Evolutionary conservation across 2,113 vertebrate genomes (phyloP), one percentile per base, ranked within the genome.

Genomic region (Pagrus major): DNA sequence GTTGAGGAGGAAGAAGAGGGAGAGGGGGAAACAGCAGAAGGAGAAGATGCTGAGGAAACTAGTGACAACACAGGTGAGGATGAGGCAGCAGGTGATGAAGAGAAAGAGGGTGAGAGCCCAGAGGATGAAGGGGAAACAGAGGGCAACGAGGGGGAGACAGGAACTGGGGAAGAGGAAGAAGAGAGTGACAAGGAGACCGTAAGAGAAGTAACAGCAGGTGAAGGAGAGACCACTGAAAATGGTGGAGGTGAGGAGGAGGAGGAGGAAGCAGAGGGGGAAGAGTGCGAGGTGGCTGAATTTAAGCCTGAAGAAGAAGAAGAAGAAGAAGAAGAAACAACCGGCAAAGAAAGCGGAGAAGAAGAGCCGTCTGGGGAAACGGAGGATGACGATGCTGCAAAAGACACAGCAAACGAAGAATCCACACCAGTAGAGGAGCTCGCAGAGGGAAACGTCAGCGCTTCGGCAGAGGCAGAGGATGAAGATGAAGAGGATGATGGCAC

Each of bases 111-210:
- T 4, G 66, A 63, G 55, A 69, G 16, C 37, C 63, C 21, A 20
- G 41, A 9, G 23, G 47, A 60, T n/a, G 72, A 54, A 35, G 68
- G 20, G 9, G 73, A 65, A 25, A 46, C 25, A 4, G 37, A 3
- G 9, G 44, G 29, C 5, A 35, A 66, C 0, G 51, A 71, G 20
- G 64, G 20, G 15, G 64, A 70, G 59, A 52, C 25, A 21, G 20
- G 27, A 20, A 58, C 16, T 1, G 71, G 33, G 0, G 64, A 80
- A 9, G 86, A 84, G 7, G 54, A 55, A 18, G 66, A 73, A 65
- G 87, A 81, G 52, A 63, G 77, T 9, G 70, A 85, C 16, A 83
- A 78, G n/a, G 75, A 60, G 29, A 64, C 58, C 0, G 71, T 49
- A 1, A 74, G 67, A 20, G 81, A 71, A 7, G 15, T 3, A 31